Percentiles rank a stretch among this genome's conserved stretches.
phyloP scores from a whole-genome alignment of 2,113 vertebrate species.

The Hemiprocne comata region DNA sequence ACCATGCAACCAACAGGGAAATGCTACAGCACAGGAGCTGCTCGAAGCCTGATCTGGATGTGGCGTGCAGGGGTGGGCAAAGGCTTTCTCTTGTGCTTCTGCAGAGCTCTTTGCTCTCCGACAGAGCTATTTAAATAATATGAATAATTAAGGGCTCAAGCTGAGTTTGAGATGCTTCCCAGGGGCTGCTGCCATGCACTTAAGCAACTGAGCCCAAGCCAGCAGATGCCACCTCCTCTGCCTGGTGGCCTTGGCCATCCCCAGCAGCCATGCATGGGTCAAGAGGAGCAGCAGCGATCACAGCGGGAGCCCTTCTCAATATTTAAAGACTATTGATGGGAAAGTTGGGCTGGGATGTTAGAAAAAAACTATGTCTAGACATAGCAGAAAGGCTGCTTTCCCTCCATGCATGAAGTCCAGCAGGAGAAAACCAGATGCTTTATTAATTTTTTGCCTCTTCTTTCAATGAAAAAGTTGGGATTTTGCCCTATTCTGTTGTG shows the following conservation, averaged over 20 bases:
- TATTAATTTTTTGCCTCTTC: background rate
- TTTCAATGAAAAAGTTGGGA: accelerated
- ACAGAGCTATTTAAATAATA: background rate
- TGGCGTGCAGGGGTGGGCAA: accelerated
- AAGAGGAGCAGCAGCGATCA: background rate
- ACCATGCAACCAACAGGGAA: accelerated
- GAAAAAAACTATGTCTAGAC: background rate
- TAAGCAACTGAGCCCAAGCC: background rate
- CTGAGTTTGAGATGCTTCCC: background rate
- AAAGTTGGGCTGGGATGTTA: background rate
- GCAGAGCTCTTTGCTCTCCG: background rate
- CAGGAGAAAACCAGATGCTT: background rate
- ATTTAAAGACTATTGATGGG: slow-evolving; percentile 34
- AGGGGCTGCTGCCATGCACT: background rate
- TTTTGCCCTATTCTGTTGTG: accelerated
- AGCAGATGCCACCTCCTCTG: background rate
- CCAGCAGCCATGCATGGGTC: accelerated
- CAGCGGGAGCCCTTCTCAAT: slow-evolving; percentile 15
- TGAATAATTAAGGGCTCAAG: slow-evolving; percentile 35
- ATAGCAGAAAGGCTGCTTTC: background rate
- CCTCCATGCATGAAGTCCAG: accelerated
- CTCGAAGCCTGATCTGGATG: accelerated
- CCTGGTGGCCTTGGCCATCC: background rate
- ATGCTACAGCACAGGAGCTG: accelerated
- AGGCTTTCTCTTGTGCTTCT: background rate